Base-by-base conservation (phyloP, 2,113 vertebrate genomes). In the Pagrus major region DNA sequence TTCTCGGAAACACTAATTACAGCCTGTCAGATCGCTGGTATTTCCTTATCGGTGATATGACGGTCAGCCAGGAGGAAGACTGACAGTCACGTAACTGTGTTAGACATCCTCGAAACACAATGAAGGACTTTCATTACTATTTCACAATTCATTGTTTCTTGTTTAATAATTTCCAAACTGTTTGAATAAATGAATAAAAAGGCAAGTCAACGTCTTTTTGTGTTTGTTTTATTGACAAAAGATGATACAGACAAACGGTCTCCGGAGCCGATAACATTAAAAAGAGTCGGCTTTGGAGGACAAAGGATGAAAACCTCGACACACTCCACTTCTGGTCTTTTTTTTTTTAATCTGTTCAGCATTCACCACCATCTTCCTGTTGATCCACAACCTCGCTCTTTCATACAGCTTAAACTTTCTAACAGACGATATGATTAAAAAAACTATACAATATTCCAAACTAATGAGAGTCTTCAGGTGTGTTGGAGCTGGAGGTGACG, bases 211-310 rank as follows among this genome's bases (percentile, higher is more conserved):
- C 51, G 11, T 65, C 1, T 76, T 64, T 21, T 7, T 39, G 3
- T 51, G 3, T 56, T 61, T 0, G 3, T 90, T 93, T 92, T 92
- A 92, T 92, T 94, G 83, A 85, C 80, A 86, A 92, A 91, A 87
- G 60, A 29, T 42, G 9, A 55, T 47, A 31, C 16, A 66, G 46
- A 78, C 42, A 74, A n/a, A 66, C 10, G 39, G 23, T 67, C 80
- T 79, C 47, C 74, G 86, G 27, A 64, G 58, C 18, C 21, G 7
- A 39, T 6, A 68, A 85, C 37, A 66, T 66, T 2, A 87, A 81
- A n/a, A 75, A 85, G 68, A 52, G 23, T 68, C 37, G 20, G 20
- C 39, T 80, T 55, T 76, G 33, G 44, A 54, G 29, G 44, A 41
- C n/a, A 77, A 41, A 60, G 35, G 23, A 71, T 59, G 42, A 79